Percentiles rank a stretch among this genome's conserved stretches.
These are phyloP conservation scores for Noctua janthe DNA, from an alignment of 2,888 invertebrate species.

Conservation along the genomic window DNA sequence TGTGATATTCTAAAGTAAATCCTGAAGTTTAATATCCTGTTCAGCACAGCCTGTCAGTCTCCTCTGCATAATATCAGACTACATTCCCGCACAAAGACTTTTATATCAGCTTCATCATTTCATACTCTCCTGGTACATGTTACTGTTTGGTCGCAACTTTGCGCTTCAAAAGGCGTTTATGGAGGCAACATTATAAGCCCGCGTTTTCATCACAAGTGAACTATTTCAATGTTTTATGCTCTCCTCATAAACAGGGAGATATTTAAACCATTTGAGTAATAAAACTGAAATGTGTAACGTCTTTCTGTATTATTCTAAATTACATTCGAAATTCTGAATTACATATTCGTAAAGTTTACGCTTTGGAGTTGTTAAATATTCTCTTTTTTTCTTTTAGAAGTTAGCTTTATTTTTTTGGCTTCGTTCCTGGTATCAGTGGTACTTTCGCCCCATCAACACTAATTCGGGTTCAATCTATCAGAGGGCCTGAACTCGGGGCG, in stretches of 20 bases:
- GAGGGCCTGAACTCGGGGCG: slow-evolving; percentile 26
- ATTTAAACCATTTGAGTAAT: slow-evolving; percentile 41
- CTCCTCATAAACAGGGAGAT: slow-evolving; percentile 49
- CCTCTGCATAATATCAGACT: slow-evolving; percentile 44
- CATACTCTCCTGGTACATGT: slow-evolving; percentile 31
- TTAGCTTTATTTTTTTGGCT: slow-evolving; percentile 3
- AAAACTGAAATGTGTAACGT: slow-evolving; percentile 32
- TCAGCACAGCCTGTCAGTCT: slow-evolving; percentile 42
- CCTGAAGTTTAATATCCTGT: slow-evolving; percentile 51
- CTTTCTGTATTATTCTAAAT: slow-evolving; percentile 25
- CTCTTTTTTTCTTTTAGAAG: slow-evolving; percentile 38
- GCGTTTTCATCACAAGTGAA: slow-evolving; percentile 55
- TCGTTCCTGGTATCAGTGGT: slow-evolving; percentile 18
- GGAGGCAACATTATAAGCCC: slow-evolving; percentile 52
- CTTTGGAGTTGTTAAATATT: slow-evolving; percentile 35
- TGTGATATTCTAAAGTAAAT: slow-evolving; percentile 26
- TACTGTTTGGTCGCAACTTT: slow-evolving; percentile 50
- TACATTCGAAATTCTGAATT: slow-evolving; percentile 39
- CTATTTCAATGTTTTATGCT: slow-evolving; percentile 50
- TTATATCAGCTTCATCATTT: slow-evolving; percentile 62
- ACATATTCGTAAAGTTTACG: slow-evolving; percentile 31
- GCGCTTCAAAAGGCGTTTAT: slow-evolving; percentile 54
- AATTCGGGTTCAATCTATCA: slow-evolving; percentile 61
- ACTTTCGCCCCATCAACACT: slow-evolving; percentile 31
- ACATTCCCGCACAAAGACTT: slow-evolving; percentile 53